Conservation (phyloP, 2,888 invertebrate genomes). For the Stenurella melanura region DNA sequence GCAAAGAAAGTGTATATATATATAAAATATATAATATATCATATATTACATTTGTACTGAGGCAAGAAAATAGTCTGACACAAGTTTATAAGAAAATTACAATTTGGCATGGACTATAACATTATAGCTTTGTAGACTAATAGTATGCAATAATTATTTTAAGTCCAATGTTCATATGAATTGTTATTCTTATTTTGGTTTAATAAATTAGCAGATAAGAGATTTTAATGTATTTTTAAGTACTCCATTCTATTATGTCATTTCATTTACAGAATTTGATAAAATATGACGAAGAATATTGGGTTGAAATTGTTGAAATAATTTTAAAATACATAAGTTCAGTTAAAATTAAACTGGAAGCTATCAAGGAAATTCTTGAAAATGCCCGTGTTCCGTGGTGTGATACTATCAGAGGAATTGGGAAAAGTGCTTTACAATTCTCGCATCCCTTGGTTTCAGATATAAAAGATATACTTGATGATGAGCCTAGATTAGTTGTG, state of each 20-base stretch:
- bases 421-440: constrained; percentile 58
- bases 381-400: constrained; percentile 66
- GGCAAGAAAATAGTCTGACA: too few relatives aligned
- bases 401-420: constrained; percentile 62
- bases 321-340: constrained; percentile 63
- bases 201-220: background rate
- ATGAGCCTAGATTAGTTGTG: constrained; percentile 72
- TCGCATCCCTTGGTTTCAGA: constrained; percentile 68
- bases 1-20: too few relatives aligned
- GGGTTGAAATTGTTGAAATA: constrained; percentile 59
- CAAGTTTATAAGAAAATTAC: too few relatives aligned
- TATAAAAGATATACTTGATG: constrained; percentile 69
- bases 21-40: too few relatives aligned
- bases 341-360: constrained; percentile 60
- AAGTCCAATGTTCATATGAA: too few relatives aligned
- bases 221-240: constrained; percentile 36
- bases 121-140: too few relatives aligned
- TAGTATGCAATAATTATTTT: too few relatives aligned
- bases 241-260: too few relatives aligned
- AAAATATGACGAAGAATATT: constrained; percentile 62
- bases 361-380: constrained; percentile 61
- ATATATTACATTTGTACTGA: too few relatives aligned
- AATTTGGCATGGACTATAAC: too few relatives aligned
- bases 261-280: constrained; percentile 58
- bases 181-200: background rate